Conservation (phyloP, 2,113 vertebrate genomes). For the Rissa tridactyla region DNA sequence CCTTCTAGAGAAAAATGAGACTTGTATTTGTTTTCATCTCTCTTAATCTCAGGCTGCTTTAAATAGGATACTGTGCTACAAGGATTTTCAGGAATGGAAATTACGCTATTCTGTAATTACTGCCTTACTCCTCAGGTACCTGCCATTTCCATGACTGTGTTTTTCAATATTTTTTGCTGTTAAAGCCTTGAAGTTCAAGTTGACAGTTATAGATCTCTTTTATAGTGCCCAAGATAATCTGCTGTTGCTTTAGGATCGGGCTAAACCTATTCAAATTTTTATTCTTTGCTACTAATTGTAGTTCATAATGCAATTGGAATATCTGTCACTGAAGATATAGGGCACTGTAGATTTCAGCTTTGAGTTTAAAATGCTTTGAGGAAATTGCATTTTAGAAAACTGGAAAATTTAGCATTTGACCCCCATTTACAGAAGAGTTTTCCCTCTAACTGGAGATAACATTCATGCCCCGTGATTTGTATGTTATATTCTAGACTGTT, state of each 20-base stretch:
- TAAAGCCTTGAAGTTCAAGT: not conserved
- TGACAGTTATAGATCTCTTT: not conserved
- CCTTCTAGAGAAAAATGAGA: not conserved
- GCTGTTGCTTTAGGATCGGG: not conserved
- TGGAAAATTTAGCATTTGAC: not conserved
- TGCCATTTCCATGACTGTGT: not conserved
- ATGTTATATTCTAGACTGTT: not conserved
- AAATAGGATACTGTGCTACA: not conserved
- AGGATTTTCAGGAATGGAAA: slow-evolving; percentile 8
- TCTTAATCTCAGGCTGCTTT: not conserved
- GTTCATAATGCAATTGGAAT: not conserved
- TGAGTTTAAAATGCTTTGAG: not conserved
- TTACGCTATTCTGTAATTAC: slow-evolving; percentile 6
- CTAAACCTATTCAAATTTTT: not conserved
- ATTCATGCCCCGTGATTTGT: not conserved
- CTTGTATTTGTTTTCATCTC: not conserved
- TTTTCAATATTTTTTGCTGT: slow-evolving; percentile 32
- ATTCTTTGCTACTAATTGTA: not conserved
- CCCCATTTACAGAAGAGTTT: not conserved
- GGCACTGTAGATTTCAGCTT: not conserved
- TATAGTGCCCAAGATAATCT: not conserved
- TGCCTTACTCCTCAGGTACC: not conserved
- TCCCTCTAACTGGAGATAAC: not conserved
- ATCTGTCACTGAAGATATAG: not conserved
- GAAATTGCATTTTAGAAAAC: not conserved